Conservation (phyloP, 2,797 vertebrate species). For the Pachyuromys duprasi region DNA sequence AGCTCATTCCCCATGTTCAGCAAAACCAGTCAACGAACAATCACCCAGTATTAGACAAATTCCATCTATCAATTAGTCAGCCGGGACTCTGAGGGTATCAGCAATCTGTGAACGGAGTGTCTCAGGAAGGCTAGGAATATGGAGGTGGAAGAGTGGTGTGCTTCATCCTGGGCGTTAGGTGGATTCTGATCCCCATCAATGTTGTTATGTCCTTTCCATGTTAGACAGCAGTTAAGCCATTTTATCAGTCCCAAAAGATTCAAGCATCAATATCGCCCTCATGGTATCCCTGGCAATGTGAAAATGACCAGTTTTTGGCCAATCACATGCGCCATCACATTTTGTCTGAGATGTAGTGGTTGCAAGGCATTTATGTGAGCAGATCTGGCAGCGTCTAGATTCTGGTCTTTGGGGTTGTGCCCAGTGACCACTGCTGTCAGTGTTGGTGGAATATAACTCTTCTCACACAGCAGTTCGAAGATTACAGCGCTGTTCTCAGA, state of each 20-base stretch:
- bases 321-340: background rate
- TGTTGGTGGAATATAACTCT: background rate
- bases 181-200: background rate
- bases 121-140: background rate
- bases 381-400: background rate
- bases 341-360: background rate
- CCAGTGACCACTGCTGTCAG: background rate
- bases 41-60: background rate
- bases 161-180: background rate
- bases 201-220: background rate
- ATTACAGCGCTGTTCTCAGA: background rate
- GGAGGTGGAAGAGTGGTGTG: background rate
- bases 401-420: background rate
- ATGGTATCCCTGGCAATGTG: background rate
- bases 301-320: background rate
- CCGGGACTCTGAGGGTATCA: background rate
- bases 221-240: background rate
- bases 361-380: background rate
- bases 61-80: background rate
- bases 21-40: background rate
- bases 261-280: background rate
- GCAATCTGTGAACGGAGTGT: background rate
- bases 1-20: background rate
- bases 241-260: background rate
- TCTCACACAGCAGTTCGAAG: background rate